phyloP scores from a whole-genome alignment of 2,113 vertebrate genomes.

The Cryptotis parvus region DNA sequence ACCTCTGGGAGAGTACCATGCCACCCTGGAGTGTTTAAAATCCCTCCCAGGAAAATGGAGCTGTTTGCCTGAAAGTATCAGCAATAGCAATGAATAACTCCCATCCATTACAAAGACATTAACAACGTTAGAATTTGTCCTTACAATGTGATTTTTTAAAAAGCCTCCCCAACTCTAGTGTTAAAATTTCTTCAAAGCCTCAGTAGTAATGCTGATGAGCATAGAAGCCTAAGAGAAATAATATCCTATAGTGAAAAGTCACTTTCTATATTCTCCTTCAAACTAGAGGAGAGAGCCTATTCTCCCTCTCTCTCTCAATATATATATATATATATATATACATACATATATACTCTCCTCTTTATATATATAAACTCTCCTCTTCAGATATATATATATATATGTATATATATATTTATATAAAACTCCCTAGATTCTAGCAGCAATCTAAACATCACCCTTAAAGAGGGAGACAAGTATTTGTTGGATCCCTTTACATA shows the following conservation, averaged over 20 bases:
- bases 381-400: too few species aligned
- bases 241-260: background rate
- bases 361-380: too few species aligned
- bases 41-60: rapidly evolving
- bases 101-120: rapidly evolving
- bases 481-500: rapidly evolving
- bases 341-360: background rate
- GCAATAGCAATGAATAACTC: too few species aligned
- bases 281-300: background rate
- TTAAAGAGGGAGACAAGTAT: too few species aligned
- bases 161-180: background rate
- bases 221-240: background rate
- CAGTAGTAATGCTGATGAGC: rapidly evolving
- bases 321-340: background rate
- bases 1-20: background rate
- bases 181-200: background rate
- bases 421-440: background rate
- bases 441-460: background rate
- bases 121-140: rapidly evolving
- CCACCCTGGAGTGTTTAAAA: background rate
- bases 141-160: background rate
- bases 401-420: rapidly evolving
- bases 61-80: background rate
- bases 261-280: background rate
- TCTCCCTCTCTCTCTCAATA: too few species aligned